Conservation (phyloP, 2,888 invertebrate genomes). For the Rotaria magnacalcarata region DNA sequence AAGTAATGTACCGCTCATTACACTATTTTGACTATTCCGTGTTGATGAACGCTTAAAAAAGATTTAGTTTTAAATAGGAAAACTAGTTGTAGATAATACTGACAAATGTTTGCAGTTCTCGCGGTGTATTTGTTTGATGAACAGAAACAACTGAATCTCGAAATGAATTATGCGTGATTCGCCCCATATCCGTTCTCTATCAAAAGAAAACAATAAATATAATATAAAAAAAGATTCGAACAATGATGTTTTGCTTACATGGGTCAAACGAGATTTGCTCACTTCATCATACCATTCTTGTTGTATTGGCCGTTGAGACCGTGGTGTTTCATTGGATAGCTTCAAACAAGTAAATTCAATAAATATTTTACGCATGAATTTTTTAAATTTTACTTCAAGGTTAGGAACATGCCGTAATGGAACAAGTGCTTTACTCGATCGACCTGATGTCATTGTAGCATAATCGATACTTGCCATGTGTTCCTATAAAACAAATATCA, state of each 20-base stretch:
- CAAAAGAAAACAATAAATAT: too few relatives aligned
- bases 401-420: not conserved
- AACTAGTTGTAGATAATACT: not conserved
- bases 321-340: not conserved
- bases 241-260: not conserved
- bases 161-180: not conserved
- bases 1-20: not conserved
- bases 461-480: not conserved
- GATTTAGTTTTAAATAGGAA: too few relatives aligned
- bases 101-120: not conserved
- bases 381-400: not conserved
- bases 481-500: not conserved
- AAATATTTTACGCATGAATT: not conserved
- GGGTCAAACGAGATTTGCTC: not conserved
- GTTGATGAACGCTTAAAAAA: not conserved
- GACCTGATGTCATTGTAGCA: not conserved
- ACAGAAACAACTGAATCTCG: not conserved
- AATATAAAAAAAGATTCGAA: not conserved
- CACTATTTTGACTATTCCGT: conserved; percentile 24
- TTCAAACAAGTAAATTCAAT: not conserved
- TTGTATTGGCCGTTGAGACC: not conserved
- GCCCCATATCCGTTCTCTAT: not conserved
- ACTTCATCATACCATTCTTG: conserved; percentile 9
- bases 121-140: not conserved
- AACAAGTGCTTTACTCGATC: conserved; percentile 6